These are phyloP conservation scores for Panagrolaimus sp. DNA, from an alignment of 1,140 invertebrate genomes.

Conservation along the genomic window DNA sequence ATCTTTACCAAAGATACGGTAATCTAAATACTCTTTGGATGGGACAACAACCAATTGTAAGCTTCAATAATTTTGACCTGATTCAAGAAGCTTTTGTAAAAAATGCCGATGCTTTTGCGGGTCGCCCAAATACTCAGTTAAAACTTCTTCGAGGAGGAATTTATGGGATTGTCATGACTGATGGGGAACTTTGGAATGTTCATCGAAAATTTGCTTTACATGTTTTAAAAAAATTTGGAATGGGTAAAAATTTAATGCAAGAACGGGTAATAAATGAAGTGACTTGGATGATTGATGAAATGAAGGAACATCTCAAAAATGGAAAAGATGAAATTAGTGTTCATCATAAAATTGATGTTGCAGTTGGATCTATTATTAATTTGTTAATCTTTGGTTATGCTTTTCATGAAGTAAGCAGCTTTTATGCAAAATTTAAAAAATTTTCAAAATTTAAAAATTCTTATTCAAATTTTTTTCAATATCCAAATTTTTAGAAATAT, in stretches of 20 bases:
- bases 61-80: conserved; percentile 19
- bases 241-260: conserved; percentile 38
- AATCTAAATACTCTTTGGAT: conserved; percentile 26
- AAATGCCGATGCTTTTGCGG: conserved; percentile 18
- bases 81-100: conserved; percentile 26
- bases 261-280: conserved; percentile 15
- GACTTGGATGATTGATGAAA: neutral
- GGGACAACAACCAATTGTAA: conserved; percentile 19
- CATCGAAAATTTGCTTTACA: conserved; percentile 33
- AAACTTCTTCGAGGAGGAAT: conserved; percentile 10
- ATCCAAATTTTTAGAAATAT: too few relatives aligned
- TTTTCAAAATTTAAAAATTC: too few relatives aligned
- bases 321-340: neutral
- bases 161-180: conserved; percentile 26
- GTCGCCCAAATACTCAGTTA: conserved; percentile 1
- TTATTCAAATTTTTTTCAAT: too few relatives aligned
- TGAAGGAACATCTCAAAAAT: conserved; percentile 21
- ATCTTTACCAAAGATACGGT: conserved; percentile 20
- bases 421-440: too few relatives aligned
- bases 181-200: conserved; percentile 30
- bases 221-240: conserved; percentile 27
- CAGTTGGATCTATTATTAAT: conserved; percentile 31
- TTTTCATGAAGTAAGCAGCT: neutral
- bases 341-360: conserved; percentile 21
- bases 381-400: conserved; percentile 20